Base-by-base conservation (phyloP, 2,888 invertebrate genomes). In the Catonia carolina region DNA sequence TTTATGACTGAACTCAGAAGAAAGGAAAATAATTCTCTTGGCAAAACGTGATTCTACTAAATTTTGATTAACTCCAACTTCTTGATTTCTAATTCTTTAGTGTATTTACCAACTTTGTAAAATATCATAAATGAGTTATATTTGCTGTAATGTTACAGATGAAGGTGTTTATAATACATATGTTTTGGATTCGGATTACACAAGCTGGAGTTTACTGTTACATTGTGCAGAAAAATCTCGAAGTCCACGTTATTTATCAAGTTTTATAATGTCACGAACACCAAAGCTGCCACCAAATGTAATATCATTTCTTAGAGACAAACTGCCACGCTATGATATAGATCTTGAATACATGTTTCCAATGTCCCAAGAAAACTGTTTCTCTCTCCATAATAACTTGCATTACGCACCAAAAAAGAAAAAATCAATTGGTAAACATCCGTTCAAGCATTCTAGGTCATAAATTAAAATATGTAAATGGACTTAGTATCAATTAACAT, bases 131-230 rank as follows among this genome's bases (percentile, higher is more conserved):
- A n/a, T n/a, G n/a, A n/a, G n/a, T n/a, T n/a, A n/a, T n/a, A n/a
- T n/a, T n/a, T n/a, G n/a, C n/a, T n/a, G n/a, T n/a, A n/a, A n/a
- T 55, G 35, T 39, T 42, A 14, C 59, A 67, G 67, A 67, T 72
- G 89, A 90, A 72, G 91, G 89, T 10, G 79, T 90, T 62, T 92
- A 92, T 74, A 91, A 91, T 68, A 91, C 91, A 0, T 91, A 88
- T 69, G 84, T 91, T 0, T 71, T 91, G 65, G 91, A 91, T 68
- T 86, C 89, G 0, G 90, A 91, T 69, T 89, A 90, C 70, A 80
- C 79, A 56, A 84, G 85, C 1, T 92, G 90, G 90, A 83, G 87
- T 0, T 73, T 92, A 41, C 75, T 91, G 23, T 79, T 92, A 68
- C 91, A 92, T 68, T 91, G 92, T 66, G 91, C 91, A 0, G 91